phyloP scores from a whole-genome alignment of 2,797 vertebrate genomes.

The Onychomys arenicola region DNA sequence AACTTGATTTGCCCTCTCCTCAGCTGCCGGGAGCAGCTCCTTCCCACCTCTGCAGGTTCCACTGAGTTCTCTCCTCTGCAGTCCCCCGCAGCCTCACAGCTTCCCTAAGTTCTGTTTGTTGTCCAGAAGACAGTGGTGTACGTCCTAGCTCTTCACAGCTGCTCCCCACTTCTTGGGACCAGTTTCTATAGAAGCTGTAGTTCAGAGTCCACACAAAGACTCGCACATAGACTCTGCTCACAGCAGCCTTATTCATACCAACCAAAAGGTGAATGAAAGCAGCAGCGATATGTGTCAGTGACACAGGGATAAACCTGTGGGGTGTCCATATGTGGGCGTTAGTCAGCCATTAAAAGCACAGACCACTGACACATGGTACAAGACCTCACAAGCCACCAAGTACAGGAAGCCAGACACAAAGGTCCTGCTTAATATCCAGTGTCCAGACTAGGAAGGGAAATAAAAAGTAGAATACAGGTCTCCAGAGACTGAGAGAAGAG shows the following conservation, averaged over 20 bases:
- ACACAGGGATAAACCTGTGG: background rate
- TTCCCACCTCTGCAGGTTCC: background rate
- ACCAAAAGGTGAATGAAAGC: background rate
- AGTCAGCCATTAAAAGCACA: background rate
- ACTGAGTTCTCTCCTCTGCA: background rate
- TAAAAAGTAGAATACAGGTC: background rate
- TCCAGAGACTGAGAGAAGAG: background rate
- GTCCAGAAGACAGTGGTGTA: background rate
- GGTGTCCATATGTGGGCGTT: background rate
- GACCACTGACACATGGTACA: background rate
- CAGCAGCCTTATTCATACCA: background rate
- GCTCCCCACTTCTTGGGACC: background rate
- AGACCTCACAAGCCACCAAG: background rate
- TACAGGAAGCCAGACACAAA: background rate
- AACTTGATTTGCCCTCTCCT: background rate
- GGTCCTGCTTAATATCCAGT: background rate
- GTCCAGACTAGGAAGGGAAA: background rate
- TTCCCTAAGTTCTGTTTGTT: background rate
- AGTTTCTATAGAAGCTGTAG: background rate
- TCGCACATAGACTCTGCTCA: background rate
- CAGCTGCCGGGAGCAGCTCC: background rate
- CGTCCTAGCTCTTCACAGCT: background rate
- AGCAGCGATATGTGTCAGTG: background rate
- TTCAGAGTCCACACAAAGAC: background rate
- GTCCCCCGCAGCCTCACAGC: background rate